Percentiles rank a stretch among this genome's conserved stretches.
phyloP scores from a whole-genome alignment of 2,113 vertebrate genomes.

The Hippocampus zosterae region DNA sequence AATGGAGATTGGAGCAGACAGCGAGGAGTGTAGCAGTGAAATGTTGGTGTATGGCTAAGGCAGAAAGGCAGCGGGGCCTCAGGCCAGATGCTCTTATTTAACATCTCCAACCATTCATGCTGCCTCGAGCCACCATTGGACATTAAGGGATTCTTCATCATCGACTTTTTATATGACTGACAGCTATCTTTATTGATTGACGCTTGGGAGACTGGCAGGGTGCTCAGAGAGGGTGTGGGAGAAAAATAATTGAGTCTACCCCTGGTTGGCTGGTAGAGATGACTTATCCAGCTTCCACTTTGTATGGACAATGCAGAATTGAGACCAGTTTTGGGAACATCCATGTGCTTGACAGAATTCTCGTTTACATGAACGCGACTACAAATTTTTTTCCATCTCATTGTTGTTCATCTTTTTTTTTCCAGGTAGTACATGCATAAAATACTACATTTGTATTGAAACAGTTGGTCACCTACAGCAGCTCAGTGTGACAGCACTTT shows the following conservation, averaged over 20 bases:
- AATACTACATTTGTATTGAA: neutral
- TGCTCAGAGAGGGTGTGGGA: constrained; percentile 24
- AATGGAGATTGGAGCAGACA: constrained; percentile 47
- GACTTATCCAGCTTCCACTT: constrained; percentile 15
- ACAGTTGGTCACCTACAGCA: no score
- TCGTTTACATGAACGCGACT: neutral
- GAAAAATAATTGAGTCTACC: constrained; percentile 65
- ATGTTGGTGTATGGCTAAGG: constrained; percentile 17
- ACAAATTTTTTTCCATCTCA: neutral
- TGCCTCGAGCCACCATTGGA: constrained; percentile 42
- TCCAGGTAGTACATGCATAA: neutral
- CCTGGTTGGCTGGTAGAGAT: constrained; percentile 48
- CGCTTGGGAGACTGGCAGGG: constrained; percentile 34
- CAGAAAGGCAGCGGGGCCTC: constrained; percentile 39
- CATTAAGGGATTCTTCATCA: constrained; percentile 43
- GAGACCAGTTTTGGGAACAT: constrained; percentile 24
- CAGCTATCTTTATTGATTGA: constrained; percentile 67
- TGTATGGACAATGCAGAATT: constrained; percentile 28
- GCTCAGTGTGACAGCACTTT: no score
- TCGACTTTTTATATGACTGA: constrained; percentile 56
- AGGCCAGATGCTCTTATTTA: constrained; percentile 47
- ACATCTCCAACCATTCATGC: constrained; percentile 46
- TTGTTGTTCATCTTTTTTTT: neutral
- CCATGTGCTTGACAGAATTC: constrained; percentile 10
- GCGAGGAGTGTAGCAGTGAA: constrained; percentile 2